Evolutionary conservation across 2,113 vertebrate species (phyloP), one percentile per base, ranked within the genome.

Genomic region (Salminus brasiliensis): DNA sequence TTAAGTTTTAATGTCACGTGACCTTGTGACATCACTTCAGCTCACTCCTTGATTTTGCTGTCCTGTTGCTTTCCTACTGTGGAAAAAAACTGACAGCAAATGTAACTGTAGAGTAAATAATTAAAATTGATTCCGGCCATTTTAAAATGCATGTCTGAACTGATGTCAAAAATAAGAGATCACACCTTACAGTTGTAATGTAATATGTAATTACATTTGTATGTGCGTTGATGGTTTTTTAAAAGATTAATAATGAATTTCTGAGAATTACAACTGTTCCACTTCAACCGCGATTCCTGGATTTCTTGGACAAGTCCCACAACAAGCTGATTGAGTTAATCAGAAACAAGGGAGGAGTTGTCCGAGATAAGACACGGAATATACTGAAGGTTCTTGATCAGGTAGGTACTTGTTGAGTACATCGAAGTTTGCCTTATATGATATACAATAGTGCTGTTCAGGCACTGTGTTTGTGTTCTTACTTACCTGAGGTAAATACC

Each of bases 291-390:
- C 27, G 11, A 34, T 72, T 72, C 30, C 21, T 72, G 43, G 47
- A 8, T 53, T 72, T 29, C 18, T 36, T 53, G 47, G 69, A 72
- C 16, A 53, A 34, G 47, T 47, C 53, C 18, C 69, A 53, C 68
- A 72, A 11, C 47, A 72, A 36, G 18, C 12, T 53, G 16, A 52
- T 27, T 16, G 43, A 49, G 43, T 49, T 52, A 13, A 47, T 74
- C 11, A 32, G 27, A 15, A 63, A 32, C 11, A 60, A 60, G 72
- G 53, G 72, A 62, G n/a, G n/a, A n/a, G n/a, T n/a, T n/a, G n/a
- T n/a, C n/a, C n/a, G 57, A 74, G 55, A 60, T n/a, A 45, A 60
- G 72, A 74, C 72, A 32, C 23, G 13, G 25, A 30, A 74, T n/a
- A 43, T 60, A 8, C 16, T 74, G 6, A 45, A 60, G 10, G 55